Evolutionary conservation across 1,140 invertebrate genomes (phyloP).

Genomic region (Phymorhynchus buccinoides): DNA sequence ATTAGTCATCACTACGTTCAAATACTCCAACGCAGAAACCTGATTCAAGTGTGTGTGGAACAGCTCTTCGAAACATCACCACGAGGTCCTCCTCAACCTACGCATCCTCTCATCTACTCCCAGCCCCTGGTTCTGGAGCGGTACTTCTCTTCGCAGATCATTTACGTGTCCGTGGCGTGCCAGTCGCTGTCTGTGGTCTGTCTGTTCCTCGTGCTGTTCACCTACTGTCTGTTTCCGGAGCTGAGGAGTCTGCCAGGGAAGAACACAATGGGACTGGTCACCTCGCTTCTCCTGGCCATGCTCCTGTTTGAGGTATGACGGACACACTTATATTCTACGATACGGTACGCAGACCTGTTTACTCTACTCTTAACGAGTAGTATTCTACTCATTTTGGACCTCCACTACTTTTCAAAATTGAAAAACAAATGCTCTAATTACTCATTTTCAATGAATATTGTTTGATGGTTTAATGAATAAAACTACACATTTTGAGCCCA

Average conservation of each 20-base stretch:
- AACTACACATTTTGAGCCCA: too few relatives aligned
- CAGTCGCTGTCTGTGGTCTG: not conserved
- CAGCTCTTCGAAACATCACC: not conserved
- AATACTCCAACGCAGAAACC: not conserved
- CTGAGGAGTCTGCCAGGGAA: slow-evolving; percentile 29
- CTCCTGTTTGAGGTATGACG: slow-evolving; percentile 16
- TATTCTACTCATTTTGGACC: too few relatives aligned
- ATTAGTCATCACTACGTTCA: not conserved
- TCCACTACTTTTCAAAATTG: too few relatives aligned
- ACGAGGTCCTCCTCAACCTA: not conserved
- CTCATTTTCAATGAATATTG: too few relatives aligned
- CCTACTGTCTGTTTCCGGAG: slow-evolving; percentile 20
- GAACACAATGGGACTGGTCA: not conserved
- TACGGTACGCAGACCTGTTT: too few relatives aligned
- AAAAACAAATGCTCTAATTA: too few relatives aligned
- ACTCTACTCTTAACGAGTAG: too few relatives aligned
- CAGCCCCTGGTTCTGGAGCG: not conserved
- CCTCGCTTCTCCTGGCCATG: not conserved
- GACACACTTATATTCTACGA: too few relatives aligned
- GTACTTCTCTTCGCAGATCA: not conserved
- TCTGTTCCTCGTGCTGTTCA: slow-evolving; percentile 9
- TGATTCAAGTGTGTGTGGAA: not conserved
- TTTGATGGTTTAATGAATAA: too few relatives aligned
- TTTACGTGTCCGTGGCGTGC: slow-evolving; percentile 2
- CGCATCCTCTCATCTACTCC: too few relatives aligned